Conservation (phyloP, 2,797 vertebrate genomes). For the Myripristis murdjan region DNA sequence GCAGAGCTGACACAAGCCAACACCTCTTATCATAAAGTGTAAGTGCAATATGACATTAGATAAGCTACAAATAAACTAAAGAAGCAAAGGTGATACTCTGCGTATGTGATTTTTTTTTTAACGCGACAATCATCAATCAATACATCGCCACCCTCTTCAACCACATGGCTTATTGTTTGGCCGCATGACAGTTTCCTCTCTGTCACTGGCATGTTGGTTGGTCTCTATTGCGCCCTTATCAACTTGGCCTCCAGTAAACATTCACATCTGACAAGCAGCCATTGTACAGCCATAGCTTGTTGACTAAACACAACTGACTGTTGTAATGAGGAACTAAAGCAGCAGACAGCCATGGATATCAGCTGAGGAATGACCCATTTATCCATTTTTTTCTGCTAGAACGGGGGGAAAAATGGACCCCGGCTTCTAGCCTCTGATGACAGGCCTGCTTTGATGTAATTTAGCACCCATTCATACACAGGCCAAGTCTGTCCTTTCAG, state of each 20-base stretch:
- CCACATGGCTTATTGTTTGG: neutral
- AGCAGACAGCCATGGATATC: conserved; percentile 16
- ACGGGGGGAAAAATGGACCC: neutral
- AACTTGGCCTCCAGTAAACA: conserved; percentile 48
- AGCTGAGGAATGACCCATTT: conserved; percentile 16
- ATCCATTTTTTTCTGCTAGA: neutral
- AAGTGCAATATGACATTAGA: neutral
- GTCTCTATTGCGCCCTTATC: conserved; percentile 19
- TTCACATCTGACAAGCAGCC: conserved; percentile 57
- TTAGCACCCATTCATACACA: neutral
- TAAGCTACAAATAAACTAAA: neutral
- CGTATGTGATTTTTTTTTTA: neutral
- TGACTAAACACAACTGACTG: conserved; percentile 59
- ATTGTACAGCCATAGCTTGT: conserved; percentile 55
- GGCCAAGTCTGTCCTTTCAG: neutral
- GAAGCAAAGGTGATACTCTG: neutral
- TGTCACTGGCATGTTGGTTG: conserved; percentile 5
- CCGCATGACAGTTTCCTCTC: neutral
- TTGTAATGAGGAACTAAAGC: conserved; percentile 24
- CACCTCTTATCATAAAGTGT: neutral
- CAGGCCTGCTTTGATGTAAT: neutral
- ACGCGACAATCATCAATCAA: neutral
- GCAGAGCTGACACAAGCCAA: neutral
- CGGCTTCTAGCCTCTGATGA: neutral
- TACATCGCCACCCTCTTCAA: neutral